Evolutionary conservation across 2,113 vertebrate genomes (phyloP), one percentile per base, ranked within the genome.

Genomic region (Rostratula benghalensis): DNA sequence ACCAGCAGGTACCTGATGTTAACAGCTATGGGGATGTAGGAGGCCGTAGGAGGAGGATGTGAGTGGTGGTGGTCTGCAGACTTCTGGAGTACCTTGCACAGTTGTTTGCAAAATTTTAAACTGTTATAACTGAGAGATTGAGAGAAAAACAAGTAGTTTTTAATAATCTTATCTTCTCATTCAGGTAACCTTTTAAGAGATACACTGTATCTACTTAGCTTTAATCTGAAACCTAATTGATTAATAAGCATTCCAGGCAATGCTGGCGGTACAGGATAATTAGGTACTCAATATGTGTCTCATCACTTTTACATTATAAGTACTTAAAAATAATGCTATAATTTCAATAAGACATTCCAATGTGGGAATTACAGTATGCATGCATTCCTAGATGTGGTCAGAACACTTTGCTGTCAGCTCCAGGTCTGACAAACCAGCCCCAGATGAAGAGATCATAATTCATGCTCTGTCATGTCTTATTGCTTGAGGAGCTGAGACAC

Each of bases 271-370:
- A 16, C 6, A 2, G 74, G 80, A 30, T 96, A 89, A 94, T 87
- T 31, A 69, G 74, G n/a, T 85, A 24, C 64, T 96, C 46, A 4
- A 80, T 50, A 65, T 96, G 95, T 70, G 30, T 31, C 83, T 67
- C 77, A 41, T 83, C 86, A 25, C 68, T 93, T 89, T 25, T 45
- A 13, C 57, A 24, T 54, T 27, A 39, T 31, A 81, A 95, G 81
- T 41, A 11, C 75, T 81, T 24, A n/a, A 61, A 33, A 69, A 59
- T n/a, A 20, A 86, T 41, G 57, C 45, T 95, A 3, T 63, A 48
- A 96, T 90, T 96, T 89, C 65, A 59, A 3, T 28, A 18, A 89
- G 68, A 3, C 90, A 87, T 87, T 96, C 81, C 92, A 53, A 7
- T 13, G 83, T 79, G 88, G 90, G 64, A 18, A 18, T 51, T 82